Base-by-base conservation (phyloP, 2,113 vertebrate genomes). In the Passer montanus region DNA sequence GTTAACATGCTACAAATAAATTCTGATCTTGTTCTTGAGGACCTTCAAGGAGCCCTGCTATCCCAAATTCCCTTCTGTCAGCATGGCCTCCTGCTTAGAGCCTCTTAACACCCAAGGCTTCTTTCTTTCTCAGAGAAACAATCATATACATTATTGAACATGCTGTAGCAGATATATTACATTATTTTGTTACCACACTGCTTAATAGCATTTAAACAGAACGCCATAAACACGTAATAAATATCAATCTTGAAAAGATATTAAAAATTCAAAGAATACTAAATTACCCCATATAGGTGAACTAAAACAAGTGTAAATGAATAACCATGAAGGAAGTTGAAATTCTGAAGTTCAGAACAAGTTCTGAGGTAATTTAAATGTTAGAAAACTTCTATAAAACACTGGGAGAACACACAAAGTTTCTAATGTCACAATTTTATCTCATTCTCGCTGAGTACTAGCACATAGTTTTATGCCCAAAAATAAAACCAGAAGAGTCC, bases 191-290 rank as follows among this genome's bases (percentile, higher is more conserved):
- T 78, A 86, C 69, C 60, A 13, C 23, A 37, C 30, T 68, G 62
- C 72, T 95, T 95, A 97, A 94, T 69, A 44, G 28, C 41, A 87
- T 84, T 87, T 70, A 92, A 96, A 93, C 83, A 78, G 74, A 80
- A 66, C 31, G 69, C 90, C 90, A 60, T 17, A 82, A 87, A 96
- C 46, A 78, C 41, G 74, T 24, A 44, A 56, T 10, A 89, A 91
- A 93, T 81, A 96, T 91, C 77, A 92, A 81, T 84, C 56, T 85
- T 94, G 83, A 89, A 89, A 67, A 73, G 63, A 68, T 20, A 70
- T 74, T 97, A 94, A 83, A 95, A 87, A 91, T 70, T 82, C 53
- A 86, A 60, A 89, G 50, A 70, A 74, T 26, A 75, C 18, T 70
- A 52, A 70, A 81, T 78, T 68, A 81, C 15, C 26, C 26, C 11